These are phyloP conservation scores for Zosterops hypoxanthus DNA, from an alignment of 2,113 vertebrate species.

Conservation along the genomic window DNA sequence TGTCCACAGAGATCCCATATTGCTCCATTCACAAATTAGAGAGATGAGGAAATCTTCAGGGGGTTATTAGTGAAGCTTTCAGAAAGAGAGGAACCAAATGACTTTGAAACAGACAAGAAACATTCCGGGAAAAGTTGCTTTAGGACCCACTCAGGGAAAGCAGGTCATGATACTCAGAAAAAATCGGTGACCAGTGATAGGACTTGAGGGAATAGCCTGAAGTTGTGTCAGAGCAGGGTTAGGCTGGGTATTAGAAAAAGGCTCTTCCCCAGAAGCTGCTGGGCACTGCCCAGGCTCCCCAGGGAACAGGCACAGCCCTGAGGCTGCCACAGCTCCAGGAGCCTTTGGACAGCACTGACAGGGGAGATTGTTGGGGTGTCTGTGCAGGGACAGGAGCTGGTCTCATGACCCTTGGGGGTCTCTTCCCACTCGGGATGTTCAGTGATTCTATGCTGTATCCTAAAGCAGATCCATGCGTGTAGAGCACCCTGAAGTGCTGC, in stretches of 20 bases:
- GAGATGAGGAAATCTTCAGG: background rate
- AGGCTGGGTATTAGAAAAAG: background rate
- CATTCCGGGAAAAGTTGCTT: background rate
- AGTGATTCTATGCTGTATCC: background rate
- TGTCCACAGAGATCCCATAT: background rate
- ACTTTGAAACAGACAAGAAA: background rate
- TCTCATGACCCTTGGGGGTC: too few species aligned
- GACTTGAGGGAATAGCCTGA: background rate
- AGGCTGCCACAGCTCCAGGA: background rate
- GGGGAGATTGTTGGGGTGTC: background rate
- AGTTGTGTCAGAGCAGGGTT: background rate
- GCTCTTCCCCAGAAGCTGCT: background rate
- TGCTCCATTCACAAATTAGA: background rate
- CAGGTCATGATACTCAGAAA: background rate
- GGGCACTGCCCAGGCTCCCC: background rate
- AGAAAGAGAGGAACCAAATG: background rate
- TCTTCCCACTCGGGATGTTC: background rate
- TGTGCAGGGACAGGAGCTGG: background rate
- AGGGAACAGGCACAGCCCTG: background rate
- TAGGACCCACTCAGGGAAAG: background rate
- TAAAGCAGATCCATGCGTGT: background rate
- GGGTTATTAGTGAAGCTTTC: background rate
- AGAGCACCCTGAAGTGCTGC: background rate
- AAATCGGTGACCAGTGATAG: background rate
- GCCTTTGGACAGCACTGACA: rapidly evolving